Conservation (phyloP, 2,797 vertebrate genomes). For the Pseudomugil gertrudae region DNA sequence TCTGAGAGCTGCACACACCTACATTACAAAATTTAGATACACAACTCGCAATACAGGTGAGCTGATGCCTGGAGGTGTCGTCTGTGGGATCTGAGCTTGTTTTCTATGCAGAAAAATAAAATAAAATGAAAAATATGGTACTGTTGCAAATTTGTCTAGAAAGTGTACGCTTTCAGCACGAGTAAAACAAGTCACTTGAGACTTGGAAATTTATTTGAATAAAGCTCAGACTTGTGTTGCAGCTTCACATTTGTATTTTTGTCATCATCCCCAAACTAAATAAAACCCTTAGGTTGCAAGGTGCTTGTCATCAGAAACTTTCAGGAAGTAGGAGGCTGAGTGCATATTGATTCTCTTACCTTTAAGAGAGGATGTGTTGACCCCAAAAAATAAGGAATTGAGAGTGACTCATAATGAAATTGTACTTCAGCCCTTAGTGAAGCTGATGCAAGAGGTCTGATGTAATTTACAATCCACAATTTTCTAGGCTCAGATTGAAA, state of each 20-base stretch:
- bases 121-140: constrained; percentile 29
- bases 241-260: constrained; percentile 53
- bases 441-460: not conserved
- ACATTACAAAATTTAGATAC: constrained; percentile 30
- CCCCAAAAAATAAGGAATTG: not conserved
- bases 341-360: constrained; percentile 11
- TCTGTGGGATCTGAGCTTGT: constrained; percentile 48
- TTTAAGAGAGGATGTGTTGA: constrained; percentile 2
- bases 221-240: constrained; percentile 41
- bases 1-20: constrained; percentile 28
- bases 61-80: constrained; percentile 61
- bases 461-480: not conserved
- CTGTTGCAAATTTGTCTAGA: constrained; percentile 55
- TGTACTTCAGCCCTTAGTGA: not conserved
- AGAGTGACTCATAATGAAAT: not conserved
- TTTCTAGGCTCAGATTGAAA: constrained; percentile 3
- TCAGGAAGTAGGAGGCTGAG: constrained; percentile 37
- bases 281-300: constrained; percentile 51
- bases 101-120: constrained; percentile 30
- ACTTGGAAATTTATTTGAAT: constrained; percentile 58
- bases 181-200: constrained; percentile 65
- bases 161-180: constrained; percentile 50
- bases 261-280: constrained; percentile 55
- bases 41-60: constrained; percentile 48
- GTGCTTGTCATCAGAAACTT: constrained; percentile 56